Conservation (phyloP, 2,888 invertebrate genomes). For the Drosophila silvestris region DNA sequence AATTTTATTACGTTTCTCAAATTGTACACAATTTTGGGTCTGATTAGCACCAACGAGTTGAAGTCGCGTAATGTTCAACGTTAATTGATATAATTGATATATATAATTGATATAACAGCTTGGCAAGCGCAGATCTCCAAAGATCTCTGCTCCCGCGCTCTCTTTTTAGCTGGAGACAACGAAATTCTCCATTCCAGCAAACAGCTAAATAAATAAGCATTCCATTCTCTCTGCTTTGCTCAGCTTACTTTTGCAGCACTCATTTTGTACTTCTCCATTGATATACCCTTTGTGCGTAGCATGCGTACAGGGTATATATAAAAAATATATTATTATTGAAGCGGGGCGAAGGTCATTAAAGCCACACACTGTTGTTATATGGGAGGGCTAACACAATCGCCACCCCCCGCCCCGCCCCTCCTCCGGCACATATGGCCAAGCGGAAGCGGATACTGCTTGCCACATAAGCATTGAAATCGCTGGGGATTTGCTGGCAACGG, state of each 20-base stretch:
- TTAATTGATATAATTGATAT: background rate
- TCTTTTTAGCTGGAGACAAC: background rate
- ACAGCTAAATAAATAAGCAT: background rate
- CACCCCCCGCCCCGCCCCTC: background rate
- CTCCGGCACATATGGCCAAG: conserved; percentile 62
- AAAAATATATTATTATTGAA: conserved; percentile 39
- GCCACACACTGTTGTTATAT: conserved; percentile 43
- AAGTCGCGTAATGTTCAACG: background rate
- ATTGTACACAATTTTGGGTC: no score
- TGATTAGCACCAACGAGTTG: background rate
- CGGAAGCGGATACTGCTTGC: conserved; percentile 80
- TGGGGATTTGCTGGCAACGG: conserved; percentile 58
- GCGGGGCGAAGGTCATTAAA: conserved; percentile 73
- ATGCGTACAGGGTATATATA: conserved; percentile 8
- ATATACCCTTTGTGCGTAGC: background rate
- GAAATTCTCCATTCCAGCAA: background rate
- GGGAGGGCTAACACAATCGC: conserved; percentile 9
- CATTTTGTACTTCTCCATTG: background rate
- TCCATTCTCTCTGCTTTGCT: background rate
- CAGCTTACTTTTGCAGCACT: background rate
- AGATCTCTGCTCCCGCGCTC: background rate
- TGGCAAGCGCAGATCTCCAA: background rate
- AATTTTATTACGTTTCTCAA: background rate
- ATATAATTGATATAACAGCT: no score
- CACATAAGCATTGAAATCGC: conserved; percentile 68